These are phyloP conservation scores for Sarcophilus harrisii DNA, from an alignment of 2,797 vertebrate genomes.

Conservation along the genomic window DNA sequence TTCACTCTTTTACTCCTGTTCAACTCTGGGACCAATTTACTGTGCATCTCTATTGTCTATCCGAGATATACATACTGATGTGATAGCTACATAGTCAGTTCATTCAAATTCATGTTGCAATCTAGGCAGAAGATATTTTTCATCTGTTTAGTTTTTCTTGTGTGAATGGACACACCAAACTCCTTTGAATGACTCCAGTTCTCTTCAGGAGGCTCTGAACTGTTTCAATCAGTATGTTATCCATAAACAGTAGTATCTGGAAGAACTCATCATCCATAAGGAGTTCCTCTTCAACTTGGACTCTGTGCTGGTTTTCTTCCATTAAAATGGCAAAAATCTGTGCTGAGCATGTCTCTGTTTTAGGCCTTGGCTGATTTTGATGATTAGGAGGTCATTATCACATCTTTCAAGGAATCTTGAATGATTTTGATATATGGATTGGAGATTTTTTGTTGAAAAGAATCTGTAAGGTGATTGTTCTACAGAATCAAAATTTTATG, in stretches of 20 bases:
- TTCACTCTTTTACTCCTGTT: background rate
- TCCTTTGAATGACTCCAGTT: background rate
- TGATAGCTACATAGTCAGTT: background rate
- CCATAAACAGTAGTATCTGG: background rate
- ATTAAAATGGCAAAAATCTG: background rate
- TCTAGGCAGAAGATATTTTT: background rate
- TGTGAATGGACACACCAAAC: background rate
- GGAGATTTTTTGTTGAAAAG: background rate
- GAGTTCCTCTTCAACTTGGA: background rate
- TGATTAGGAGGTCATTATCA: background rate
- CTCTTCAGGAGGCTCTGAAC: background rate
- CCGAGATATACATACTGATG: background rate
- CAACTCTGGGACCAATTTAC: background rate
- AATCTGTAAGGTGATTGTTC: background rate
- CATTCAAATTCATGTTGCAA: background rate
- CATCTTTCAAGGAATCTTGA: background rate
- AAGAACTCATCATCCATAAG: background rate
- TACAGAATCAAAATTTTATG: background rate
- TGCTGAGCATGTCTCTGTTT: background rate
- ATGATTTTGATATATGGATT: background rate
- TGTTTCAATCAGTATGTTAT: background rate
- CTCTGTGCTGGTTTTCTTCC: background rate
- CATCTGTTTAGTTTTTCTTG: background rate
- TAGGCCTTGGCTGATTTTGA: background rate
- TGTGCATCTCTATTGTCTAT: background rate